A percentile compares a stretch with the other conserved stretches of the same genome.
These are phyloP conservation scores for Tribolium castaneum DNA, from an alignment of 1,140 invertebrate species.

Conservation along the genomic window DNA sequence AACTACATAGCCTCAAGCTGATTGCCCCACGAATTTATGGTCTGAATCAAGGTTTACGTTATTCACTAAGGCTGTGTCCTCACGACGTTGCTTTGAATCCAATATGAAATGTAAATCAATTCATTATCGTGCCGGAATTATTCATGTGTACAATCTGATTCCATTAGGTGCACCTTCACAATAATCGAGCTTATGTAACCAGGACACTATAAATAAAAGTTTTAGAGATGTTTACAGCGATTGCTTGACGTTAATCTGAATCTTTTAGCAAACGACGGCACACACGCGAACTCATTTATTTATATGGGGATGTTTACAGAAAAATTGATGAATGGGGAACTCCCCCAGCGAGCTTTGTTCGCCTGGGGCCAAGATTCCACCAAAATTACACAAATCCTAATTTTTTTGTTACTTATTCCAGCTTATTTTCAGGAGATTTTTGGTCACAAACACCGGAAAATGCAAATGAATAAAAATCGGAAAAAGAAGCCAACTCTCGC, in stretches of 20 bases:
- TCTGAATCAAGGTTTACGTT: slow-evolving; percentile 9
- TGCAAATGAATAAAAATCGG: background rate
- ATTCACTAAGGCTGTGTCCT: slow-evolving; percentile 22
- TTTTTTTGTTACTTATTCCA: too few relatives aligned
- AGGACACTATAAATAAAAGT: slow-evolving; percentile 2
- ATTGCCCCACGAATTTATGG: slow-evolving; percentile 17
- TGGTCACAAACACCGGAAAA: background rate
- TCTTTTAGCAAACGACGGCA: background rate
- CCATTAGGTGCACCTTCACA: slow-evolving; percentile 6
- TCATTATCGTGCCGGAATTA: slow-evolving; percentile 20
- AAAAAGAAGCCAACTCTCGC: background rate
- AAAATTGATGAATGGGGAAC: background rate
- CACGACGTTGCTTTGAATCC: background rate
- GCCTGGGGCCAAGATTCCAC: background rate
- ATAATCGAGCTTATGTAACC: background rate
- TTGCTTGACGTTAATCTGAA: background rate
- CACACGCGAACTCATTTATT: background rate
- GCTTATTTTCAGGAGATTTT: background rate
- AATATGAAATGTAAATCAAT: slow-evolving; percentile 29
- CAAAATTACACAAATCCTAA: too few relatives aligned
- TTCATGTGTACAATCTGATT: slow-evolving; percentile 27
- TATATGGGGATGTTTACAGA: background rate
- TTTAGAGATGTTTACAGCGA: background rate
- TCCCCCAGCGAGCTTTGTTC: background rate
- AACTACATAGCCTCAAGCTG: background rate